phyloP scores from a whole-genome alignment of 2,888 invertebrate genomes.

The Molorchus minor region DNA sequence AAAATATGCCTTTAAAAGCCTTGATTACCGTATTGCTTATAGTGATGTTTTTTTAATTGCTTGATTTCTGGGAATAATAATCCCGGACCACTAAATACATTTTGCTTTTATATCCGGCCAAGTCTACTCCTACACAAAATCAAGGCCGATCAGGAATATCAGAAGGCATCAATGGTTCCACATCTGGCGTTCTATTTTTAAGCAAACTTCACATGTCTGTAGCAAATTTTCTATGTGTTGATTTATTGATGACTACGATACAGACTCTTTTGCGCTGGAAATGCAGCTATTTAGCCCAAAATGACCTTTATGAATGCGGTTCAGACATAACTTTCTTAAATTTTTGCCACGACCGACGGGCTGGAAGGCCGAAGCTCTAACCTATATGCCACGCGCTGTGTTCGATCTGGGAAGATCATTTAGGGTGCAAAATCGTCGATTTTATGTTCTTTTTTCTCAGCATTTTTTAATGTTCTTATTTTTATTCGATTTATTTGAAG shows the following conservation, averaged over 20 bases:
- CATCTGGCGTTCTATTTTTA: background rate
- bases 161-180: background rate
- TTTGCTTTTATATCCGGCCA: background rate
- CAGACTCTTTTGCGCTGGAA: background rate
- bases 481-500: no score
- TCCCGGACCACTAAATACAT: conserved; percentile 1
- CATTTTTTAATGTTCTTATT: no score
- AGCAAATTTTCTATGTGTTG: background rate
- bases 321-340: background rate
- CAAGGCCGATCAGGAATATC: background rate
- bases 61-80: conserved; percentile 5
- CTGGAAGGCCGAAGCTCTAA: no score
- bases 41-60: background rate
- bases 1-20: conserved; percentile 6
- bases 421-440: no score
- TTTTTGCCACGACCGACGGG: no score
- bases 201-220: background rate
- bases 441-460: no score
- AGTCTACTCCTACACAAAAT: background rate
- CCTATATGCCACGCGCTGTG: no score
- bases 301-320: no score
- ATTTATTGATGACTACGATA: background rate
- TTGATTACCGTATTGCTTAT: background rate
- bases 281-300: no score
- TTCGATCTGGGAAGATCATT: no score